Conservation (phyloP, 2,888 invertebrate genomes). For the Pristionchus fissidentatus region DNA sequence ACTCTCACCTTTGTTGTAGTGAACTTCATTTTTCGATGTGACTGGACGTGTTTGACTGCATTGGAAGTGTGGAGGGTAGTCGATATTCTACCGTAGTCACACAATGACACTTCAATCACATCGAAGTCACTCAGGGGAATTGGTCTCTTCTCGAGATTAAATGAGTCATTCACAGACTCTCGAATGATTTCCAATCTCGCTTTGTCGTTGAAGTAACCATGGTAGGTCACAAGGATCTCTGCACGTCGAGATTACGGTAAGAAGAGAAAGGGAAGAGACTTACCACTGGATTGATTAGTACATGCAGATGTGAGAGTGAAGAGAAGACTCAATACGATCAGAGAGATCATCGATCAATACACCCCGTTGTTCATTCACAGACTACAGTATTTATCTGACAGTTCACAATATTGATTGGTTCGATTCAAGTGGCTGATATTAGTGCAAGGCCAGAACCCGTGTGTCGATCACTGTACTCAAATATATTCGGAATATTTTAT, state of each 20-base stretch:
- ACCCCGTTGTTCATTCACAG: neutral
- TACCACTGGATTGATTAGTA: constrained; percentile 33
- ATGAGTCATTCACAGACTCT: constrained; percentile 1
- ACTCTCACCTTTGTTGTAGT: neutral
- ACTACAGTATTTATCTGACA: constrained; percentile 6
- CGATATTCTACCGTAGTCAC: constrained; percentile 13
- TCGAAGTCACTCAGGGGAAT: constrained; percentile 50
- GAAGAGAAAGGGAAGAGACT: neutral
- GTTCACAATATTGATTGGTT: neutral
- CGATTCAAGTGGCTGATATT: constrained; percentile 23
- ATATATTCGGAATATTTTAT: neutral
- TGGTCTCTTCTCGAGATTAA: constrained; percentile 35
- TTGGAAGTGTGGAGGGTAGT: neutral
- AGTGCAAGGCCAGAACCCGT: constrained; percentile 13
- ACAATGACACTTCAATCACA: constrained; percentile 45
- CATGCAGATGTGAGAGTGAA: neutral
- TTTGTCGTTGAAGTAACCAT: constrained; percentile 44
- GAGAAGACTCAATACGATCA: constrained; percentile 1
- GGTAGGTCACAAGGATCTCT: constrained; percentile 45
- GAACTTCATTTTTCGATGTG: constrained; percentile 19
- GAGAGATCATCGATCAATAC: constrained; percentile 36
- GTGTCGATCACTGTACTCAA: neutral
- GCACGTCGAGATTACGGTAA: neutral
- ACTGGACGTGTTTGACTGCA: constrained; percentile 2
- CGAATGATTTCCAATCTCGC: constrained; percentile 11